A percentile compares a stretch with the other conserved stretches of the same genome.
Conservation (phyloP, 2,888 invertebrate species). For the Nymphalis polychloros region DNA sequence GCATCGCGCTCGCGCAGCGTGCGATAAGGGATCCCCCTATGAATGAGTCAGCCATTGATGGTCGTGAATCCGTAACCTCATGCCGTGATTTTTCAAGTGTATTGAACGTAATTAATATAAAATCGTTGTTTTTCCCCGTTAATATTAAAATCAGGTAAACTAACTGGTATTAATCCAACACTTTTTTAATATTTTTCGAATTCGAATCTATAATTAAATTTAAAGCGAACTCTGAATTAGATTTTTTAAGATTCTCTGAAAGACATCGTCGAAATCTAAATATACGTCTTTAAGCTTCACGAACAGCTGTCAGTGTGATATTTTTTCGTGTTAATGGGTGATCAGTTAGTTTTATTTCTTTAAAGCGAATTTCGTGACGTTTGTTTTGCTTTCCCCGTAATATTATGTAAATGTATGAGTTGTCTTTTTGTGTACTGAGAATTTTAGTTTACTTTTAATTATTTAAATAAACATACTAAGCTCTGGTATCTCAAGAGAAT, state of each 20-base stretch:
- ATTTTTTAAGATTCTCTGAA: slow-evolving; percentile 3
- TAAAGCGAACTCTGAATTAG: background rate
- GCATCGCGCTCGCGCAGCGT: slow-evolving; percentile 39
- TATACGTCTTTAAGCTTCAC: background rate
- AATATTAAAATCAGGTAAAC: slow-evolving; percentile 11
- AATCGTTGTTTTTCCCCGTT: slow-evolving; percentile 28
- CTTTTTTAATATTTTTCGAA: no score
- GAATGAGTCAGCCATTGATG: slow-evolving; percentile 51
- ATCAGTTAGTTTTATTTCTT: background rate
- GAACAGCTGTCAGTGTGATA: background rate
- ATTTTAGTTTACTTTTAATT: no score
- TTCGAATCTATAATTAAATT: slow-evolving; percentile 1
- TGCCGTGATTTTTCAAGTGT: slow-evolving; percentile 18
- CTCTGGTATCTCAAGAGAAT: no score
- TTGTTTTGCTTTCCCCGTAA: no score
- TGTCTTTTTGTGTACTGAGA: no score
- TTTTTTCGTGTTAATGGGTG: background rate
- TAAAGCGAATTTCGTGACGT: no score
- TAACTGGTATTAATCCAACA: background rate
- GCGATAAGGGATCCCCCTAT: slow-evolving; percentile 51
- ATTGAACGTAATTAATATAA: slow-evolving; percentile 17
- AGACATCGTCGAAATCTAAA: background rate
- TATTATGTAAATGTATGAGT: no score
- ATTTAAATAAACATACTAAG: no score
- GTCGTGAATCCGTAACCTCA: slow-evolving; percentile 14